Conservation (phyloP, 2,888 invertebrate genomes). For the Halictus quadricinctus region DNA sequence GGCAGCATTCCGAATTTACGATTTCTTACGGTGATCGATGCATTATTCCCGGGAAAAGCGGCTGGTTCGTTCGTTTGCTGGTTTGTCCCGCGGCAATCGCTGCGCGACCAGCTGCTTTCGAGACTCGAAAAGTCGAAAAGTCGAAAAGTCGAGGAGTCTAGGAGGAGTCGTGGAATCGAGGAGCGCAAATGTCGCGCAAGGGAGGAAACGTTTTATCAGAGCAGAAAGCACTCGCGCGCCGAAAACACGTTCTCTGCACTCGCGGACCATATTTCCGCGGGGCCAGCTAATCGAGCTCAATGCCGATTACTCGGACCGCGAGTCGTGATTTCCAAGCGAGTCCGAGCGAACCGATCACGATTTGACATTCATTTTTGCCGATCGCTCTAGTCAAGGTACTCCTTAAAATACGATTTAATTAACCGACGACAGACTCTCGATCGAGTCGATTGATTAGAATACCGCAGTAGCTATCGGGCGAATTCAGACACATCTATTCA, state of each 20-base stretch:
- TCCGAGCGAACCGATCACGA: neutral
- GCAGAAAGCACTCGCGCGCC: constrained; percentile 44
- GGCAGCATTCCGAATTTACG: constrained; percentile 20
- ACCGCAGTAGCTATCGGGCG: neutral
- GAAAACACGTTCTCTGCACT: constrained; percentile 52
- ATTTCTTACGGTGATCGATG: neutral
- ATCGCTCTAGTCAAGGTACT: constrained; percentile 1
- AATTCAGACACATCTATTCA: too few relatives aligned
- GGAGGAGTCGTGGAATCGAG: neutral
- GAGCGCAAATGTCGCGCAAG: neutral
- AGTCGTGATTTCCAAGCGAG: constrained; percentile 5
- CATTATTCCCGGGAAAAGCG: constrained; percentile 4
- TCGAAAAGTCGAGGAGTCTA: neutral
- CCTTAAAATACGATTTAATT: neutral
- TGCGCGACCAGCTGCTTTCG: constrained; percentile 13
- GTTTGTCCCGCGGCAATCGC: neutral
- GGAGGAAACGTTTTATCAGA: constrained; percentile 42
- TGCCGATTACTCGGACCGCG: constrained; percentile 6
- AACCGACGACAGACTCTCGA: neutral
- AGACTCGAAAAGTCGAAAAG: neutral
- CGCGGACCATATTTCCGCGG: constrained; percentile 38
- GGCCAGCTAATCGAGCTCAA: constrained; percentile 40
- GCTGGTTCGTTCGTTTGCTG: constrained; percentile 1
- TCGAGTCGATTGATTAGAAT: neutral
- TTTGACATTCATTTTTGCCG: neutral